Evolutionary conservation across 2,113 vertebrate genomes (phyloP).

Genomic region (Cavia aperea): DNA sequence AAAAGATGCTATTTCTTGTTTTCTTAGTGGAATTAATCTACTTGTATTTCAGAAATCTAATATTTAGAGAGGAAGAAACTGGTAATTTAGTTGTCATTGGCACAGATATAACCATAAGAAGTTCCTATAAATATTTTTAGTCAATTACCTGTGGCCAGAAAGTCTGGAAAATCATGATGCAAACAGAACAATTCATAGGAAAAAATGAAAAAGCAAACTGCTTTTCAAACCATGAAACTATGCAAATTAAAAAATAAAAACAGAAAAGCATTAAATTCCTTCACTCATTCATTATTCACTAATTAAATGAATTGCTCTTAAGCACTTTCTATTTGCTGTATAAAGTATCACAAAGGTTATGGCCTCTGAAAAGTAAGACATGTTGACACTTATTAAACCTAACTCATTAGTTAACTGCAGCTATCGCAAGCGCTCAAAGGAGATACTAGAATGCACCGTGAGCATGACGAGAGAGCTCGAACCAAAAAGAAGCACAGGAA

Average conservation of each 20-base stretch:
- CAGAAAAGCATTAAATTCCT: neutral
- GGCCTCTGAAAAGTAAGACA: neutral
- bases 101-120: constrained; percentile 40
- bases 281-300: constrained; percentile 6
- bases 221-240: constrained; percentile 28
- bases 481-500: neutral
- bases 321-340: neutral
- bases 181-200: constrained; percentile 35
- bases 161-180: constrained; percentile 43
- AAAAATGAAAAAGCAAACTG: constrained; percentile 13
- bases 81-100: constrained; percentile 59
- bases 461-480: neutral
- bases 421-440: neutral
- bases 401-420: neutral
- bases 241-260: constrained; percentile 7
- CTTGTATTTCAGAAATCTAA: constrained; percentile 66
- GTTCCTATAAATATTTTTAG: constrained; percentile 60
- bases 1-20: constrained; percentile 56
- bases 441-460: neutral
- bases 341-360: neutral
- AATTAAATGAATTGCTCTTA: constrained; percentile 4
- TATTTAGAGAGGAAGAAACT: constrained; percentile 55
- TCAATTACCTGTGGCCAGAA: constrained; percentile 40
- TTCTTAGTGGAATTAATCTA: constrained; percentile 55
- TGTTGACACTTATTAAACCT: neutral